Conservation (phyloP, 2,888 invertebrate genomes). For the Cantharis lateralis region DNA sequence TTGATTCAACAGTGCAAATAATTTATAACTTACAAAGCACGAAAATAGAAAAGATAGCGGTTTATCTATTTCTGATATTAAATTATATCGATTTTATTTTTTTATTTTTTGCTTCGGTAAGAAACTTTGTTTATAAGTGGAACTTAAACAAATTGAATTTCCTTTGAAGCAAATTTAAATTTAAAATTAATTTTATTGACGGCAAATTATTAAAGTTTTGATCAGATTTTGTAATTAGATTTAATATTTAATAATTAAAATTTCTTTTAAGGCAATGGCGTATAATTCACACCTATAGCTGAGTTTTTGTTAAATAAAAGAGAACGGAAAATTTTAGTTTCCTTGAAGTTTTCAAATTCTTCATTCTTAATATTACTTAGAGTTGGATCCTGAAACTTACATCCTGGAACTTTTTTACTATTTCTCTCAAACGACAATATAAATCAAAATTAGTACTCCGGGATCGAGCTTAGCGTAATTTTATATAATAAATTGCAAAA, state of each 20-base stretch:
- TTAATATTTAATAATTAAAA: not conserved
- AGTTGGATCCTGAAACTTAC: not conserved
- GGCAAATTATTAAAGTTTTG: not conserved
- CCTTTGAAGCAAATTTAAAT: not conserved
- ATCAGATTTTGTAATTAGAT: too few relatives aligned
- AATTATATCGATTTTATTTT: not conserved
- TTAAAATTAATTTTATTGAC: not conserved
- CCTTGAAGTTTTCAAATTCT: not conserved
- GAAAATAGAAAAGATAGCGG: not conserved
- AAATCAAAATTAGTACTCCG: not conserved
- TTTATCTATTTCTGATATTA: not conserved
- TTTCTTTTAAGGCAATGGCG: not conserved
- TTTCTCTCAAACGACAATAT: not conserved
- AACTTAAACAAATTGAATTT: not conserved
- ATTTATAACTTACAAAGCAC: not conserved
- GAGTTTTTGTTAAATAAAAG: not conserved
- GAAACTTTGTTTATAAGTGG: not conserved
- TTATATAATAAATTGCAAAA: not conserved
- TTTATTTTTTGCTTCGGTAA: not conserved
- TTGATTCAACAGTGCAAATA: not conserved
- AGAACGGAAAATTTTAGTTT: not conserved
- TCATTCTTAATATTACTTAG: not conserved
- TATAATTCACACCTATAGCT: not conserved
- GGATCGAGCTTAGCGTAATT: not conserved
- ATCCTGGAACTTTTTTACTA: not conserved